Conservation (phyloP, 2,888 invertebrate genomes). For the Matsumyia berberina region DNA sequence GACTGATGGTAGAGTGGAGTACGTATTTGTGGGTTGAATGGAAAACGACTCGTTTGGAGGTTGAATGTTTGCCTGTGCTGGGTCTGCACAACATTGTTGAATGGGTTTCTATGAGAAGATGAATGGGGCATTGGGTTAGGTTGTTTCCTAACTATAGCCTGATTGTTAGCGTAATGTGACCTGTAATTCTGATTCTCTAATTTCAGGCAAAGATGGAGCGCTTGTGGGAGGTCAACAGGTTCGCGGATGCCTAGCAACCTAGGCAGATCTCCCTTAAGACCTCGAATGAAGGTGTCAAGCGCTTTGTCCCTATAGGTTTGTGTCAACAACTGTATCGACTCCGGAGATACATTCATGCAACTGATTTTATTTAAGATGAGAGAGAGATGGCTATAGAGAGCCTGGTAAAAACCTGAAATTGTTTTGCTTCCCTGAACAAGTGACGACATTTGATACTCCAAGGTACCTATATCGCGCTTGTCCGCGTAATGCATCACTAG, state of each 20-base stretch:
- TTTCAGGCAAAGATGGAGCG: not conserved
- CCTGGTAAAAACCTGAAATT: not conserved
- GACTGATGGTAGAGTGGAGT: too few species aligned
- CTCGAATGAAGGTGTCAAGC: not conserved
- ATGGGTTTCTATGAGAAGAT: too few species aligned
- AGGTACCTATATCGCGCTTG: constrained; percentile 19
- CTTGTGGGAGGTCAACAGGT: not conserved
- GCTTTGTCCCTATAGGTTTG: not conserved
- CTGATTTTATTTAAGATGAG: not conserved
- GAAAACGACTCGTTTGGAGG: too few species aligned
- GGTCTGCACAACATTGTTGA: too few species aligned
- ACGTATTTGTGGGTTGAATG: not conserved
- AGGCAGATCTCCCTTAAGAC: not conserved
- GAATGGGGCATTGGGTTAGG: too few species aligned
- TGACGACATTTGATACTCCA: constrained; percentile 37
- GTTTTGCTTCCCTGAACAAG: constrained; percentile 21
- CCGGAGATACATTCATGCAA: not conserved
- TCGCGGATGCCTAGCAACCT: not conserved
- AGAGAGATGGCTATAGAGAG: not conserved
- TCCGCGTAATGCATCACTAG: constrained; percentile 42
- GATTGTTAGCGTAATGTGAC: not conserved
- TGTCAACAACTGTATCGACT: not conserved
- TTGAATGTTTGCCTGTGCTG: too few species aligned
- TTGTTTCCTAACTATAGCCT: too few species aligned
- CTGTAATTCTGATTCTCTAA: not conserved